phyloP scores from a whole-genome alignment of 2,797 vertebrate genomes.

The Scleropages formosus region DNA sequence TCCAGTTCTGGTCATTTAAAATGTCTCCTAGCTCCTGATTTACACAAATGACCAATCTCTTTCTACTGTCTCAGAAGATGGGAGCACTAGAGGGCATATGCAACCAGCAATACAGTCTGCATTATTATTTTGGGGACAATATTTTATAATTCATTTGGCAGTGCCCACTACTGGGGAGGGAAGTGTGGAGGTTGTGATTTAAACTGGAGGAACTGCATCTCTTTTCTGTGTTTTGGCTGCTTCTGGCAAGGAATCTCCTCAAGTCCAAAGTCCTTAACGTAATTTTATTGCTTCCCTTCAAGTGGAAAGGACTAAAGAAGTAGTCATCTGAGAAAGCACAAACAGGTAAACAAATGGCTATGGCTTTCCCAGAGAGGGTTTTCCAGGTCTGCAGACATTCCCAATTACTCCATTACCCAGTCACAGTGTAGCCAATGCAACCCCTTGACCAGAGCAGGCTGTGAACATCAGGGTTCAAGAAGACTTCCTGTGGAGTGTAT shows the following conservation, averaged over 20 bases:
- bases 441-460: conserved; percentile 1
- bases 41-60: conserved; percentile 30
- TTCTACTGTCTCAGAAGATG: conserved; percentile 36
- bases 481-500: conserved; percentile 18
- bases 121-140: neutral
- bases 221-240: neutral
- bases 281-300: neutral
- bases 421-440: conserved; percentile 21
- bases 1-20: conserved; percentile 52
- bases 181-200: conserved; percentile 13
- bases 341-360: conserved; percentile 29
- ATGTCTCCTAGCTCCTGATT: conserved; percentile 23
- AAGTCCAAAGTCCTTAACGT: neutral
- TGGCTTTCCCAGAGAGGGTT: conserved; percentile 4
- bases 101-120: neutral
- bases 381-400: conserved; percentile 18
- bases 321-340: conserved; percentile 21
- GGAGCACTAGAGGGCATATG: neutral
- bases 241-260: neutral
- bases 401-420: conserved; percentile 27
- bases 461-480: conserved; percentile 8
- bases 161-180: conserved; percentile 28
- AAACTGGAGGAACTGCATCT: conserved; percentile 13
- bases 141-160: neutral
- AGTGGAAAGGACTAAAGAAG: conserved; percentile 10